Evolutionary conservation across 92 coral and sea anemone species (phyloP).

Genomic region (Siderastrea radians): DNA sequence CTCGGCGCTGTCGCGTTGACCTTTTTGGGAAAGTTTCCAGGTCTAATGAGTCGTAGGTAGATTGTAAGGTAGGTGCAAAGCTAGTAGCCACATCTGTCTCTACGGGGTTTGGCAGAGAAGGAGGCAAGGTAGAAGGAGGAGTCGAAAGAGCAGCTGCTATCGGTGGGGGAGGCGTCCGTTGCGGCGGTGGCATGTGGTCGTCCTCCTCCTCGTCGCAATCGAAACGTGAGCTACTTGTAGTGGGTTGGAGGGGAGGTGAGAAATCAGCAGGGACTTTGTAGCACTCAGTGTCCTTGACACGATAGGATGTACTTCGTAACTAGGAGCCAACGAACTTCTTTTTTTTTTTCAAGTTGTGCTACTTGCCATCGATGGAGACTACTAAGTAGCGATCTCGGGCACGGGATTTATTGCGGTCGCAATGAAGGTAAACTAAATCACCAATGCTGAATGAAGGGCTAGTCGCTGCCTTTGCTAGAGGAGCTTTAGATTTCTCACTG

Average conservation of each 20-base stretch:
- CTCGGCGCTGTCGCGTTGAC: too few species aligned
- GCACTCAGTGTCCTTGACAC: conserved; percentile 32
- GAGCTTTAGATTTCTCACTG: conserved; percentile 35
- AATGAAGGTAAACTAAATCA: conserved; percentile 47
- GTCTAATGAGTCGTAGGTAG: too few species aligned
- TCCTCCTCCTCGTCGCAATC: neutral
- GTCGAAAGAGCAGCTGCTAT: neutral
- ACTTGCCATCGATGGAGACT: conserved; percentile 48
- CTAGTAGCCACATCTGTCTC: too few species aligned
- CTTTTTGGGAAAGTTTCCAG: too few species aligned
- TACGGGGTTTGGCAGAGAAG: too few species aligned
- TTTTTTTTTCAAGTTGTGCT: conserved; percentile 9
- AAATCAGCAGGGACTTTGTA: conserved; percentile 19
- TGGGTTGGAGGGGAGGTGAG: neutral
- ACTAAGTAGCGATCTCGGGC: conserved; percentile 51
- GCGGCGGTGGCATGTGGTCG: neutral
- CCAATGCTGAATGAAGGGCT: conserved; percentile 10
- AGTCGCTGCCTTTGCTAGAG: neutral
- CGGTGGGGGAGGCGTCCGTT: neutral
- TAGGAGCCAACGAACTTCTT: conserved; percentile 49
- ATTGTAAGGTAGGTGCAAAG: too few species aligned
- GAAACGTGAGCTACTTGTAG: neutral
- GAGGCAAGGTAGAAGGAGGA: too few species aligned
- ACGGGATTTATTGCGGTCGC: conserved; percentile 42
- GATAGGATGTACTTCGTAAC: conserved; percentile 57